Evolutionary conservation across 1,140 invertebrate species (phyloP), one percentile per base, ranked within the genome.

Genomic region (Agrilus planipennis): DNA sequence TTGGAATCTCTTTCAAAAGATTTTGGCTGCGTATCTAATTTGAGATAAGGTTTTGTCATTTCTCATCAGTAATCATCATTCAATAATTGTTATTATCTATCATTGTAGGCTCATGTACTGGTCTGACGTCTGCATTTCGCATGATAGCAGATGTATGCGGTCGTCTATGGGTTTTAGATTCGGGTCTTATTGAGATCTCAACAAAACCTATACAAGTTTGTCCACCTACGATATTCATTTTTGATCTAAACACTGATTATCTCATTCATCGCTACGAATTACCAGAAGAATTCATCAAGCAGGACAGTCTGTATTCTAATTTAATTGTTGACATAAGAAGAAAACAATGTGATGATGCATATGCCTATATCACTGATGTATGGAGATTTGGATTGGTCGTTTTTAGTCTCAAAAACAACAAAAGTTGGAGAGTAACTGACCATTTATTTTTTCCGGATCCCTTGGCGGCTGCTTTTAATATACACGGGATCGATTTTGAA

Each of bases 401-500:
- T 1, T 85, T 80, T 47, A 73, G 80, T 47, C 65, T 80, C 41
- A 64, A 62, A 15, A 73, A 77, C 39, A 62, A 73, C 42, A 61
- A 61, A 2, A 81, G 80, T n/a, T 87, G 80, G 75, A 64, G 81
- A 30, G 66, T 84, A 2, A 73, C 74, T 6, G 76, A 85, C 53
- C 80, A 78, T 31, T 68, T 82, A 7, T 87, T 86, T 51, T 81
- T 68, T 46, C 84, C 84, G 0, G 82, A 87, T 50, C 84, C 84
- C 0, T 45, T 84, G 2, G 75, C 79, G 0, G 72, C 79, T 1
- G 76, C 75, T 45, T 79, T 71, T 42, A 74, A 76, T 18, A 29
- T 59, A 4, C 79, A 84, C 42, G 80, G 77, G 9, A 44, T 84
- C 0, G 75, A 77, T 34, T 88, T 85, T 52, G 77, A 83, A 51